Conservation (phyloP, 2,113 vertebrate species). For the Pteronura brasiliensis region DNA sequence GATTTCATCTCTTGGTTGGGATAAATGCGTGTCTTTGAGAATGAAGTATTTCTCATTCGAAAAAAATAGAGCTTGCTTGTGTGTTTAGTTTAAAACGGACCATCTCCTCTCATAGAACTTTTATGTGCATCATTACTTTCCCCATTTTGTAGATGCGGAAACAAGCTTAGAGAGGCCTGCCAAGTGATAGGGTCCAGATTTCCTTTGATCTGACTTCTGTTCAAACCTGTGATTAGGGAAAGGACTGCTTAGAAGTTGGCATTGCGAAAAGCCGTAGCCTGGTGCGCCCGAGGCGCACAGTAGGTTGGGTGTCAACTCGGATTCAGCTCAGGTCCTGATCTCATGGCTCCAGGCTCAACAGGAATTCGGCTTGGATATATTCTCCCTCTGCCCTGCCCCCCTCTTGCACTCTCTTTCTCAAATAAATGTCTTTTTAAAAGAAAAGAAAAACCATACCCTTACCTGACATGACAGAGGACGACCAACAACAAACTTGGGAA, state of each 20-base stretch:
- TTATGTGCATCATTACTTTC: background rate
- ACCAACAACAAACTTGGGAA: background rate
- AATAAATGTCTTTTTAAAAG: background rate
- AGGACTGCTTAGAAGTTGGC: background rate
- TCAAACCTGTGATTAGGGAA: background rate
- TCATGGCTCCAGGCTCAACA: background rate
- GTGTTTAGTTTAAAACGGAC: background rate
- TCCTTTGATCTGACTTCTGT: background rate
- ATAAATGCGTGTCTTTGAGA: background rate
- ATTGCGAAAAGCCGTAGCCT: background rate
- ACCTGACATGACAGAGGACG: background rate
- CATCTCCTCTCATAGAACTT: background rate
- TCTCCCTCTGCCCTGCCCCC: background rate
- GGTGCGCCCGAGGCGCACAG: background rate
- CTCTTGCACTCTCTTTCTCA: background rate
- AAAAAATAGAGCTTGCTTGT: background rate
- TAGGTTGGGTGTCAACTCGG: background rate
- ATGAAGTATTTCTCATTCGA: background rate
- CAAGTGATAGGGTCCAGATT: background rate
- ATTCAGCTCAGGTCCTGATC: background rate
- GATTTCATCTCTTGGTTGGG: background rate
- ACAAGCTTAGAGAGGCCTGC: background rate
- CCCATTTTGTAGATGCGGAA: constrained; percentile 7
- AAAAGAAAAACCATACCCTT: background rate
- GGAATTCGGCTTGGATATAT: background rate